phyloP scores from a whole-genome alignment of 2,797 vertebrate species.

The Rhabdophis nuchalis region DNA sequence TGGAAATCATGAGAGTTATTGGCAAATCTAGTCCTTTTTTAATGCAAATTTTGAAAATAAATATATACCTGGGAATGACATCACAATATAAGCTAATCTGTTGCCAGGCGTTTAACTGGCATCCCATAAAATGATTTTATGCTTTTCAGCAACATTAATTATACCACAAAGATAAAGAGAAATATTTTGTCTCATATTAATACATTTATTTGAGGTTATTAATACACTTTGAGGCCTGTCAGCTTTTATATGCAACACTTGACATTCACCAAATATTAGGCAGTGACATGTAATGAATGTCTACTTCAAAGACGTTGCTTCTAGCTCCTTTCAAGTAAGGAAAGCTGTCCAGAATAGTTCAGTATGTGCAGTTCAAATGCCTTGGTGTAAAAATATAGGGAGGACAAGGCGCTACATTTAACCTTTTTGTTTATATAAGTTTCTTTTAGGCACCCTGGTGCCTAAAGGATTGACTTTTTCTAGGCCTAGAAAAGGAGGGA shows the following conservation, averaged over 20 bases:
- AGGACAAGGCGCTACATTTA: constrained; percentile 31
- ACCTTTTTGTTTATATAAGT: constrained; percentile 21
- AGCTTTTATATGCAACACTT: background rate
- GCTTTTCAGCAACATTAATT: background rate
- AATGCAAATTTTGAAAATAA: background rate
- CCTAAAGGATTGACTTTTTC: constrained; percentile 23
- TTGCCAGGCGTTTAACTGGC: background rate
- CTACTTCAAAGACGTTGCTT: background rate
- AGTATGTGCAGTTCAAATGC: constrained; percentile 18
- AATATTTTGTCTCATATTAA: background rate
- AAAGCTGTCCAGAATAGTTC: background rate
- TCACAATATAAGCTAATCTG: background rate
- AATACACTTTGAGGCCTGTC: background rate
- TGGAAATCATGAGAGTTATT: background rate
- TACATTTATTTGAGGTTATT: background rate
- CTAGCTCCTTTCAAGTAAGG: background rate
- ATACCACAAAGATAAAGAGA: background rate
- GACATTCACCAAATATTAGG: background rate
- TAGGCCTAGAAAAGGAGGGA: constrained; percentile 26
- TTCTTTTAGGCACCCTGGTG: constrained; percentile 48
- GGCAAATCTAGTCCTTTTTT: background rate
- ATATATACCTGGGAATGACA: background rate
- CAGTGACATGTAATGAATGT: background rate
- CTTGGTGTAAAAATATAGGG: constrained; percentile 38
- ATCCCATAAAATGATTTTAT: background rate